Conservation (phyloP, 2,113 vertebrate genomes). For the Elanoides forficatus region DNA sequence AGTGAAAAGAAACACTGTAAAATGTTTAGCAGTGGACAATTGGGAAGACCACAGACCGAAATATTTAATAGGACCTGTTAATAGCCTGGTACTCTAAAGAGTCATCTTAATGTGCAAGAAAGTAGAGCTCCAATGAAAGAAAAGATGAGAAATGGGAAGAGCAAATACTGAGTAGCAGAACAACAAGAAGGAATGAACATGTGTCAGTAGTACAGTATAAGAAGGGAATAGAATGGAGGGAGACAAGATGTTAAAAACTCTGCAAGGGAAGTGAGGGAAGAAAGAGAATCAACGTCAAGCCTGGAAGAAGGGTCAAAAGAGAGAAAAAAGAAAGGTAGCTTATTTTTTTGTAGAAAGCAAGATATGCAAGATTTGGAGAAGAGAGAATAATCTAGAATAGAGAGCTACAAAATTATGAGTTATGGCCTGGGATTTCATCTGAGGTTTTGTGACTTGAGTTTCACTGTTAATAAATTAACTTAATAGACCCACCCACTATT, state of each 20-base stretch:
- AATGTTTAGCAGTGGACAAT: neutral
- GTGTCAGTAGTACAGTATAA: neutral
- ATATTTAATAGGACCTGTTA: neutral
- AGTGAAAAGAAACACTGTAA: neutral
- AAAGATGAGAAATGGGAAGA: neutral
- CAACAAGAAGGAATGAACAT: neutral
- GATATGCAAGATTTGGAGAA: neutral
- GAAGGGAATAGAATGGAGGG: neutral
- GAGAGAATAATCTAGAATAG: neutral
- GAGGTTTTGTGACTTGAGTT: neutral
- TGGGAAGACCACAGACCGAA: neutral
- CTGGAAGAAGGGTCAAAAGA: neutral
- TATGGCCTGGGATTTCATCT: constrained; percentile 22
- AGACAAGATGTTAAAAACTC: neutral
- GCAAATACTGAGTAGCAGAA: neutral
- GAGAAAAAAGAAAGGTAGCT: neutral
- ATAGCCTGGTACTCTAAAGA: neutral
- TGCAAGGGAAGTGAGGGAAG: neutral
- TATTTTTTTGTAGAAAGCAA: neutral
- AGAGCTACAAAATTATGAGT: constrained; percentile 16
- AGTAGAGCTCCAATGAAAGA: neutral
- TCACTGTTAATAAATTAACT: constrained; percentile 28
- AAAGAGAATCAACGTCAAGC: neutral
- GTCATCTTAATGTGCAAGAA: neutral
- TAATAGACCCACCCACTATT: neutral